Base-by-base conservation (phyloP, 2,888 invertebrate genomes). In the Ormyrus pomaceus region DNA sequence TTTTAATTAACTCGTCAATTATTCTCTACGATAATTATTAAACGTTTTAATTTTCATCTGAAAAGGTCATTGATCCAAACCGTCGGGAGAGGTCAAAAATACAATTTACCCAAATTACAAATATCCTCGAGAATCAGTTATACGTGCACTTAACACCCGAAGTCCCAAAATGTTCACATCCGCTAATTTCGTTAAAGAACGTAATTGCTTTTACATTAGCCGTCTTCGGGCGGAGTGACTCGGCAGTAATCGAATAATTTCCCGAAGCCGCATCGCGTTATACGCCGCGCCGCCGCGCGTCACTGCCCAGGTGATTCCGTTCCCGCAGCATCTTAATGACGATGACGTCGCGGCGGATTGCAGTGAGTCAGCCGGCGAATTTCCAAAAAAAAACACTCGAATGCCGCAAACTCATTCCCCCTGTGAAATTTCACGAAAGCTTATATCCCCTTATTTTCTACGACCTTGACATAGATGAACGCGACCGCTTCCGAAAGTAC, bases 401-500 rank as follows among this genome's bases (percentile, higher is more conserved):
- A 51, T 13, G 13, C 34, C 34, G 34, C 34, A 34, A 34, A 34
- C 34, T 34, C 34, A 34, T 34, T 34, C 34, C 34, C 34, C 13
- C 9, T 9, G 10, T n/a, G 48, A 70, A 70, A 58, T 58, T 48
- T 70, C 9, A 56, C 34, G 11, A 56, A 56, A 19, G 19, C 8
- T n/a, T 34, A 46, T 10, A 13, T 6, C 11, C 48, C 8, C 56
- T 11, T 48, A 58, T 58, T 58, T 56, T 69, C 55, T 69, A 69
- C 10, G 69, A 70, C 69, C 69, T 70, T 70, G 69, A 70, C 69
- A 58, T 70, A 58, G 56, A 70, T 70, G 48, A 70, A 70, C 48
- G 11, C 5, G 34, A 34, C 55, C 55, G 56, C 69, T 69, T 69
- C 69, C 69, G 69, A 69, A 13, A 11, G 46, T 51, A 34, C 58